Percentiles rank a stretch among this genome's conserved stretches.
Evolutionary conservation across 2,797 vertebrate genomes (phyloP).

Genomic region (Bovichtus diacanthus): DNA sequence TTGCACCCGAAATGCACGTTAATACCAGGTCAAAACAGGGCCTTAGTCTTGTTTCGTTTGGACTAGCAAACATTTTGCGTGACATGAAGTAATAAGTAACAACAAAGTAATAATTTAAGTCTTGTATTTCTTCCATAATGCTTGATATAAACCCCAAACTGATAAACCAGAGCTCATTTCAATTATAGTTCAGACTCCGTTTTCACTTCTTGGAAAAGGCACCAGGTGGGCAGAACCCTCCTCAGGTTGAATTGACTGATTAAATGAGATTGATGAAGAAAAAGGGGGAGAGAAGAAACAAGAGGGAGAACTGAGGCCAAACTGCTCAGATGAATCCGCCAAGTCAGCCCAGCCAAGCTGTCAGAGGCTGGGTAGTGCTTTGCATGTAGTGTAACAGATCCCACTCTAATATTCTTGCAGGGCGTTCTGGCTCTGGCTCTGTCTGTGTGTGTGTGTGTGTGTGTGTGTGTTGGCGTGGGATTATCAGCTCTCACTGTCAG

Average conservation of each 20-base stretch:
- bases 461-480: conserved; percentile 18
- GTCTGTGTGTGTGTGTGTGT: not conserved
- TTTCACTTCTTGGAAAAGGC: conserved; percentile 8
- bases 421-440: conserved; percentile 7
- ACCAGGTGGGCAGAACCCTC: conserved; percentile 61
- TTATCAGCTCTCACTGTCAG: conserved; percentile 49
- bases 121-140: not conserved
- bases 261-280: conserved; percentile 73
- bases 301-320: conserved; percentile 60
- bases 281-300: conserved; percentile 44
- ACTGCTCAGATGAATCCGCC: conserved; percentile 61
- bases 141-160: not conserved
- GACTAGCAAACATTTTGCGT: conserved; percentile 7
- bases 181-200: conserved; percentile 3
- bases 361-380: conserved; percentile 52
- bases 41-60: not conserved
- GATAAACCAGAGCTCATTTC: not conserved
- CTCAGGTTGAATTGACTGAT: conserved; percentile 57
- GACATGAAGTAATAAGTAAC: not conserved
- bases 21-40: no score
- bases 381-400: conserved; percentile 59
- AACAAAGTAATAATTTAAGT: not conserved
- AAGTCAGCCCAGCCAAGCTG: conserved; percentile 72
- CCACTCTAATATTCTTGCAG: conserved; percentile 32
- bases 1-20: no score